These are phyloP conservation scores for Clanis bilineata DNA, from an alignment of 2,888 invertebrate species.

Conservation along the genomic window DNA sequence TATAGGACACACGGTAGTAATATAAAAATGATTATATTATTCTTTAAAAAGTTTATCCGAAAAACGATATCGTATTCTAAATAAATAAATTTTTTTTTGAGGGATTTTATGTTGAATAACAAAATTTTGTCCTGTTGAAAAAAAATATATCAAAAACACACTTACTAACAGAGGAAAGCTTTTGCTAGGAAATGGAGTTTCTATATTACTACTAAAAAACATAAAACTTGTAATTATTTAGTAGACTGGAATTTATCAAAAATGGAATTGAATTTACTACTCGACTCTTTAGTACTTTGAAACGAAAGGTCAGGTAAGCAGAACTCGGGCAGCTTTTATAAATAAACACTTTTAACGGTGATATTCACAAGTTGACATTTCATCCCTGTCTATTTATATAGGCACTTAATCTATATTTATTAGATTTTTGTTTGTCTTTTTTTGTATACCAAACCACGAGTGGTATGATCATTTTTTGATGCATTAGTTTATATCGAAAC, in stretches of 20 bases:
- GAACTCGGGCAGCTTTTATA: not conserved
- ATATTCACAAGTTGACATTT: not conserved
- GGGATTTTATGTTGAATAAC: too few species aligned
- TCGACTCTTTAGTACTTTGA: not conserved
- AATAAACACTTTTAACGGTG: not conserved
- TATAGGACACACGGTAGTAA: too few species aligned
- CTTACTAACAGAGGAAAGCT: not conserved
- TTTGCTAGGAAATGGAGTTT: not conserved
- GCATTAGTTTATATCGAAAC: too few species aligned
- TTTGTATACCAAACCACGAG: too few species aligned
- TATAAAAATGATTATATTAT: too few species aligned
- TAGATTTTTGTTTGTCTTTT: not conserved
- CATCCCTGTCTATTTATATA: not conserved
- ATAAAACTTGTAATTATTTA: too few species aligned
- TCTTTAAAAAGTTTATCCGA: too few species aligned
- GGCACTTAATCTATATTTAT: not conserved
- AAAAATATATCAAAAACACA: not conserved
- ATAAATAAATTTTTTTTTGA: too few species aligned
- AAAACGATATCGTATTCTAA: too few species aligned
- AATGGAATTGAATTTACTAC: not conserved
- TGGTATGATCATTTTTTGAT: too few species aligned
- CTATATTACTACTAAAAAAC: not conserved
- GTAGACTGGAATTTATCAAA: not conserved
- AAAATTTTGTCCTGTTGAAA: too few species aligned
- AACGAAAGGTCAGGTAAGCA: constrained; percentile 6